Conservation (phyloP, 1,140 invertebrate species). For the Elymnias hypermnestra region DNA sequence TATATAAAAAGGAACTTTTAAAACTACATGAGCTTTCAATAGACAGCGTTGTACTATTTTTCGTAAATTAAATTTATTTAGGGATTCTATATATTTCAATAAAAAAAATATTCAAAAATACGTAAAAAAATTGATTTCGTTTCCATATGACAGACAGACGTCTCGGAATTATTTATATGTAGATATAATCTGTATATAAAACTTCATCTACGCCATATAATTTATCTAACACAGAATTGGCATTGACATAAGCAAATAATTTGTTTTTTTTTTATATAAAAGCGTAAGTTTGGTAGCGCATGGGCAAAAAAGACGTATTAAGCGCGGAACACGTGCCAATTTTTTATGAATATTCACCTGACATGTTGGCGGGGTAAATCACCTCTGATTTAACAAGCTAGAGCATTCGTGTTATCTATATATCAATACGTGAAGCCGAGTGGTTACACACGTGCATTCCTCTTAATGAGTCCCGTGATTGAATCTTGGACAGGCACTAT, state of each 20-base stretch:
- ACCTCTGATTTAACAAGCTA: slow-evolving; percentile 18
- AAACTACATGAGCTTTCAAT: no score
- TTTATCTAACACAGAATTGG: background rate
- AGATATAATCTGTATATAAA: background rate
- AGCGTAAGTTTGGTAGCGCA: slow-evolving; percentile 19
- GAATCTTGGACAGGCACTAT: no score
- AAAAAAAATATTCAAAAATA: no score
- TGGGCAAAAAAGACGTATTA: slow-evolving; percentile 12
- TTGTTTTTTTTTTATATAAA: slow-evolving; percentile 9
- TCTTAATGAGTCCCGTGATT: background rate
- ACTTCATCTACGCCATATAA: background rate
- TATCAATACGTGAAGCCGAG: no score
- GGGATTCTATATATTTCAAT: no score
- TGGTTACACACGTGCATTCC: no score
- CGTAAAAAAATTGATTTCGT: no score
- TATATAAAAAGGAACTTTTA: no score
- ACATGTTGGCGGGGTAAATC: slow-evolving; percentile 20
- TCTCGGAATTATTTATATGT: no score
- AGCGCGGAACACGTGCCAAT: slow-evolving; percentile 22
- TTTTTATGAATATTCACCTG: slow-evolving; percentile 19
- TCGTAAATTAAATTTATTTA: no score
- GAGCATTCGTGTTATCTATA: background rate
- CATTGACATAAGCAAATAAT: slow-evolving; percentile 1
- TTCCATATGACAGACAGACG: background rate
- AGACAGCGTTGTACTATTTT: no score